Evolutionary conservation across 1,140 invertebrate genomes (phyloP), one percentile per base, ranked within the genome.

Genomic region (Aporrectodea caliginosa): DNA sequence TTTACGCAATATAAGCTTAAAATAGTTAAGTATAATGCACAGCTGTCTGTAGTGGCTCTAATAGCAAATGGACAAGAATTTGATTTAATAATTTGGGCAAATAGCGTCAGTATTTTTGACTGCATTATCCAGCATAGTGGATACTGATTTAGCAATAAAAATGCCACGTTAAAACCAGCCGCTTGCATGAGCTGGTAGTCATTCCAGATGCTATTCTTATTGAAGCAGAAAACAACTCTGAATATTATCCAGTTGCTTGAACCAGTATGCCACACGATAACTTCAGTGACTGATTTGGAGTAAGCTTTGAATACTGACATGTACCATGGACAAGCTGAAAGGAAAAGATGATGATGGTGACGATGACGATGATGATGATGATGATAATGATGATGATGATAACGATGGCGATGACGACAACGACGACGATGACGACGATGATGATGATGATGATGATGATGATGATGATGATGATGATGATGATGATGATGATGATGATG

Each of bases 391-490:
- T 30, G 27, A 29, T 35, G 34, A n/a, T 27, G 29, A 43, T 6
- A 27, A 58, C 31, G 58, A 58, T 12, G 30, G 43, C 30, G 33
- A 69, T 43, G 30, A 69, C 43, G 30, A 58, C 77, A 32, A 70
- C 68, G 35, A 72, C 16, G 69, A 35, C 29, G 2, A 58, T 32
- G 69, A n/a, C 29, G 73, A 32, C 29, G 76, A 77, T 73, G 76
- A 77, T 27, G 76, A 77, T 73, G 58, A 77, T 73, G 58, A 77
- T 73, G 58, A 77, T 73, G 76, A 77, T 27, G 76, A 77, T 73
- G 76, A 77, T 73, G 76, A 77, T 73, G 76, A 77, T 73, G 76
- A 77, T 73, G 76, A 77, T 73, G 76, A 77, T 73, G 58, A 77
- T 73, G 58, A 77, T 73, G 58, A 77, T 73, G 76, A 77, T 73